phyloP scores from a whole-genome alignment of 2,113 vertebrate genomes.

The Saimiri boliviensis region DNA sequence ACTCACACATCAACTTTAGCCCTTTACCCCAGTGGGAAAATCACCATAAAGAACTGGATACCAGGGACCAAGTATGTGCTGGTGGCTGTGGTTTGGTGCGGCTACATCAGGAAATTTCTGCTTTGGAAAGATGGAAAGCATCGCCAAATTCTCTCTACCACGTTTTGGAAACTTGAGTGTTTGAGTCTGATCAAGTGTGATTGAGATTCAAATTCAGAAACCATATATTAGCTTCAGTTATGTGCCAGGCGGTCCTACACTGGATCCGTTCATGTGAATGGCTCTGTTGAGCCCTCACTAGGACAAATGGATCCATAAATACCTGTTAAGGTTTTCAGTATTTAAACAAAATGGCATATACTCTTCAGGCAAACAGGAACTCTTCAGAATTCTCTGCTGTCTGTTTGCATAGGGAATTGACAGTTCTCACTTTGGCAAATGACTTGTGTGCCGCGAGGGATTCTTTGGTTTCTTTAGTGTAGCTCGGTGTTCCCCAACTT shows the following conservation, averaged over 20 bases:
- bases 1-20: accelerated
- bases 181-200: background rate
- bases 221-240: background rate
- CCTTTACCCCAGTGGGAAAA: background rate
- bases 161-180: background rate
- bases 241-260: background rate
- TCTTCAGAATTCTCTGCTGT: background rate
- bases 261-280: background rate
- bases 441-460: accelerated
- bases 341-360: background rate
- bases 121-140: background rate
- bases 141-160: background rate
- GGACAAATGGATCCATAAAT: background rate
- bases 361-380: background rate
- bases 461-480: background rate
- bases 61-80: accelerated
- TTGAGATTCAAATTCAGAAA: background rate
- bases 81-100: background rate
- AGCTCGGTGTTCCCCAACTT: background rate
- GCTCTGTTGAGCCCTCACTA: background rate
- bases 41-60: accelerated
- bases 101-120: background rate
- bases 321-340: accelerated
- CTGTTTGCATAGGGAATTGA: background rate
- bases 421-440: background rate